Percentiles rank a stretch among this genome's conserved stretches.
Conservation (phyloP, 64 coral and sea anemone genomes). For the Hydrozoanthus tunicans region DNA sequence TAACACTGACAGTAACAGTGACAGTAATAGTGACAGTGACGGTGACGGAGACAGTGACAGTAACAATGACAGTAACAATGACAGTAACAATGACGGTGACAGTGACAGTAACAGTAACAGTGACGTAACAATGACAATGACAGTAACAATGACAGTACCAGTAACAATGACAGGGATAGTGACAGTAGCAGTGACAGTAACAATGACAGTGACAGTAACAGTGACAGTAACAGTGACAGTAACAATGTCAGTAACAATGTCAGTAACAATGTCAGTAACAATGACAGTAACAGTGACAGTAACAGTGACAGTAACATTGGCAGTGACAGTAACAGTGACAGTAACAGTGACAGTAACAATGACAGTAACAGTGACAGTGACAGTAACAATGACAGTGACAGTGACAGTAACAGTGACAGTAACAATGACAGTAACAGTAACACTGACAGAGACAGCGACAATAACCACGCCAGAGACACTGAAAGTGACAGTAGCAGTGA, state of each 20-base stretch:
- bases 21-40: neutral
- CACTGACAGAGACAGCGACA: neutral
- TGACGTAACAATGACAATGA: neutral
- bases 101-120: neutral
- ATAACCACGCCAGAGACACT: neutral
- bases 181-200: no score
- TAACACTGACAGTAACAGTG: neutral
- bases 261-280: neutral
- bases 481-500: neutral
- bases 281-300: constrained; percentile 4
- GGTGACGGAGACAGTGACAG: neutral
- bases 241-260: no score
- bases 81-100: no score
- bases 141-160: neutral
- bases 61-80: neutral
- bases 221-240: neutral
- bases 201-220: no score
- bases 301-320: neutral
- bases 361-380: neutral
- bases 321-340: neutral
- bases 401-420: neutral
- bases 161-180: neutral
- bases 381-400: neutral
- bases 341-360: neutral
- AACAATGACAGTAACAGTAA: neutral